Evolutionary conservation across 2,888 invertebrate genomes (phyloP), one percentile per base, ranked within the genome.

Genomic region (Eupeodes luniger): DNA sequence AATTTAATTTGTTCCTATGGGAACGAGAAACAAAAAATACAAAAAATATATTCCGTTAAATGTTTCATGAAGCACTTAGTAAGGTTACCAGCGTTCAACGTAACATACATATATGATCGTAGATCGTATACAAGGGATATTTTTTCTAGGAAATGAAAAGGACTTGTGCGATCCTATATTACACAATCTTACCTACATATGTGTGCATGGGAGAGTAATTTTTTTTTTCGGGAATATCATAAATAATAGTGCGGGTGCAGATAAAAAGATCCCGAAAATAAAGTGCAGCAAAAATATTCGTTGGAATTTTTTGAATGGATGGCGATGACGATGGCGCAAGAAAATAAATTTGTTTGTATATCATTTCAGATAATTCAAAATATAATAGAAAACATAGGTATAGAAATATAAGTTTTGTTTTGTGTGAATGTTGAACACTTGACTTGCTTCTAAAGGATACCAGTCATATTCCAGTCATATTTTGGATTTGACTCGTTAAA

Each of bases 201-300:
- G 7, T 16, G 5, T 5, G 9, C 40, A 40, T 40, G 9, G 40
- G 40, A 40, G 40, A 40, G 40, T 9, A 14, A 14, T 47, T 47
- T 47, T 49, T 44, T 11, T 44, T 4, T 61, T 2, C 12, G 19
- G 11, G 1, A 34, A 34, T 27, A 84, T 87, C 87, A 57, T 87
- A 87, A 87, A 87, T 81, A 84, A 87, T 81, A 77, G 76, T 80
- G 83, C 87, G 87, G 82, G 80, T 67, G 80, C 67, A 84, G 83
- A 87, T 83, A 77, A 87, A 87, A 80, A 59, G 83, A 69, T 44
- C 27, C 67, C 75, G 72, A 76, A 69, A 87, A 66, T 76, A 51
- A 77, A 79, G 55, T 79, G 70, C 76, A 80, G 67, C 76, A 59
- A 59, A 72, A 57, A 72, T 59, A 59, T 72, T 72, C 72, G 47